phyloP scores from a whole-genome alignment of 2,797 vertebrate genomes.

The Rhabdophis nuchalis region DNA sequence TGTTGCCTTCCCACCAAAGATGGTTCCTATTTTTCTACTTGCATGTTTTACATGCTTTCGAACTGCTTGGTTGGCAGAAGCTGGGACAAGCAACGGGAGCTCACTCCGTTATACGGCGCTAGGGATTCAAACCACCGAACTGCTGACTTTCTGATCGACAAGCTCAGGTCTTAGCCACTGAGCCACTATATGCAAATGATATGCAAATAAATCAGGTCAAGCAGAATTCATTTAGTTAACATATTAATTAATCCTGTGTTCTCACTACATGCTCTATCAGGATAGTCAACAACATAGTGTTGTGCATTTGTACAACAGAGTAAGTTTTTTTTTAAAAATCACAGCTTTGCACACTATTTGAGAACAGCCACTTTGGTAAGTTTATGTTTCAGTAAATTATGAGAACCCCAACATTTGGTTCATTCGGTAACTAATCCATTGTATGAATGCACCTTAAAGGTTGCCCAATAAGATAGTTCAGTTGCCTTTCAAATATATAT shows the following conservation, averaged over 20 bases:
- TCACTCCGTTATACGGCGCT: too few species aligned
- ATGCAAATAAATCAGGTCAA: not conserved
- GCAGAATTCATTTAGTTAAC: not conserved
- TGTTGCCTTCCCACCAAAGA: too few species aligned
- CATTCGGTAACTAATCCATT: not conserved
- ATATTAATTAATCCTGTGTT: not conserved
- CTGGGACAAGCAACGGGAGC: too few species aligned
- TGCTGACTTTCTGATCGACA: too few species aligned
- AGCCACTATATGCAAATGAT: not conserved
- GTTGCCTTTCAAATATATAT: conserved; percentile 14
- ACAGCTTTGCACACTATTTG: not conserved
- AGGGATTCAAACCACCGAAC: too few species aligned
- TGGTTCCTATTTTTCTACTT: too few species aligned
- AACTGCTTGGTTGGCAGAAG: too few species aligned
- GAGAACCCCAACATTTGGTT: not conserved
- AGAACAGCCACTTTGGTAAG: not conserved
- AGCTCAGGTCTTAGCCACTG: too few species aligned
- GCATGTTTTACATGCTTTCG: too few species aligned
- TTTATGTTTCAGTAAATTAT: not conserved
- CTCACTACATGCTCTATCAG: not conserved
- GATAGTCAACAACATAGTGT: not conserved
- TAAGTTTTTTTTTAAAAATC: not conserved
- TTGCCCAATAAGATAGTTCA: not conserved
- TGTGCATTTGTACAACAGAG: not conserved
- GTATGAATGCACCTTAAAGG: not conserved